These are phyloP conservation scores for Drosophila athabasca DNA, from an alignment of 1,140 invertebrate genomes.

Conservation along the genomic window DNA sequence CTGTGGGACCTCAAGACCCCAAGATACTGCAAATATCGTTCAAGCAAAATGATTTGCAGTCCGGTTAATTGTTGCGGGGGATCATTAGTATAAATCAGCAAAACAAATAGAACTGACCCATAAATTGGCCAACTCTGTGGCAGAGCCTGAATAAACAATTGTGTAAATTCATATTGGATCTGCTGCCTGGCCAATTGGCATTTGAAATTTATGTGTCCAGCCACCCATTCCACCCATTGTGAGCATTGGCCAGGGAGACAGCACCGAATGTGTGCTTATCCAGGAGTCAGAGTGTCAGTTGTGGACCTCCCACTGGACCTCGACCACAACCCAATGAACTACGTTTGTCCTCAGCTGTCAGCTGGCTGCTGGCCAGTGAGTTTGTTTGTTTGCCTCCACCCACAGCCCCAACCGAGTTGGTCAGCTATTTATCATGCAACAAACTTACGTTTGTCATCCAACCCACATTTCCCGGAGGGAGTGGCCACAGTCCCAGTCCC, in stretches of 20 bases:
- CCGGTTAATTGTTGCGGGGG: slow-evolving; percentile 53
- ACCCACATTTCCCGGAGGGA: slow-evolving; percentile 30
- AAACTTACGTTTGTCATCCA: slow-evolving; percentile 75
- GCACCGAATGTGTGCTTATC: slow-evolving; percentile 23
- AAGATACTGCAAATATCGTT: slow-evolving; percentile 29
- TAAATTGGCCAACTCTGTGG: slow-evolving; percentile 23
- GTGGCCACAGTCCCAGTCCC: not conserved
- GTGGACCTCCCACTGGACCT: slow-evolving; percentile 48
- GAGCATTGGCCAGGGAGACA: not conserved
- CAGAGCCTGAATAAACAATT: slow-evolving; percentile 52
- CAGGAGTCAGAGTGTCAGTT: slow-evolving; percentile 46
- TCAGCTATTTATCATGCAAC: slow-evolving; percentile 75
- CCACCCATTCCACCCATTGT: too few species aligned
- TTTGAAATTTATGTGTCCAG: slow-evolving; percentile 65
- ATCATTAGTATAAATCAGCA: slow-evolving; percentile 69
- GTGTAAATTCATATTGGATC: slow-evolving; percentile 66
- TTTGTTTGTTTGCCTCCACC: slow-evolving; percentile 48
- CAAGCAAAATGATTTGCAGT: slow-evolving; percentile 28
- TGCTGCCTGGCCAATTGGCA: slow-evolving; percentile 46
- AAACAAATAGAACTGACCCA: slow-evolving; percentile 17
- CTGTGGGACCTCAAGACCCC: not conserved
- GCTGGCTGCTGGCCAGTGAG: slow-evolving; percentile 9
- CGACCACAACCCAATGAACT: slow-evolving; percentile 27
- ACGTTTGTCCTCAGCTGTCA: slow-evolving; percentile 20
- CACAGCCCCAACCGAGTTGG: slow-evolving; percentile 4